phyloP scores from a whole-genome alignment of 2,797 vertebrate species.

The Bradypodion pumilum region DNA sequence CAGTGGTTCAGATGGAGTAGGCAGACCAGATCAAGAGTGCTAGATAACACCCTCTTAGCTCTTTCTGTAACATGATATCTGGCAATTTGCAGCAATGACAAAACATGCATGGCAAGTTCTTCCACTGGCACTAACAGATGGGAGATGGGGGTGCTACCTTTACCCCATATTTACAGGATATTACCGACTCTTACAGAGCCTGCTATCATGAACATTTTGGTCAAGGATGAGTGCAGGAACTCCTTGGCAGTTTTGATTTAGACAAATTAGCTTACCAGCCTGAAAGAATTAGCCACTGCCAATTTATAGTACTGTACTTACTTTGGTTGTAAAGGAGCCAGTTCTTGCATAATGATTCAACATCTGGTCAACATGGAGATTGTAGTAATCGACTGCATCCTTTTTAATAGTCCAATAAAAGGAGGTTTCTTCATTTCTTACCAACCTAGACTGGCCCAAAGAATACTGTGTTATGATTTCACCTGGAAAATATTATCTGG shows the following conservation, averaged over 20 bases:
- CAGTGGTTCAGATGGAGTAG: not conserved
- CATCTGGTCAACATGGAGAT: constrained; percentile 61
- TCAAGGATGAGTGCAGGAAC: too few relatives aligned
- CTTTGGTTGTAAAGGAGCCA: constrained; percentile 67
- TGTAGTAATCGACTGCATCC: constrained; percentile 49
- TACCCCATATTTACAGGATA: not conserved
- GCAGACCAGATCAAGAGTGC: not conserved
- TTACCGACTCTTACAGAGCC: too few relatives aligned
- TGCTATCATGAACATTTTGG: not conserved
- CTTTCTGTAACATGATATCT: not conserved
- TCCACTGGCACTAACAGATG: not conserved
- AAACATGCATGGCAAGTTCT: not conserved
- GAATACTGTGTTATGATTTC: constrained; percentile 21
- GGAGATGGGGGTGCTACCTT: too few relatives aligned
- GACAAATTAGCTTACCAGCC: not conserved
- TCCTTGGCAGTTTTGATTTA: not conserved
- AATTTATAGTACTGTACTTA: constrained; percentile 24
- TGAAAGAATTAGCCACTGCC: too few relatives aligned
- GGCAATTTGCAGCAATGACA: not conserved
- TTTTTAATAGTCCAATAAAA: constrained; percentile 69
- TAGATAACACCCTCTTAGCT: not conserved
- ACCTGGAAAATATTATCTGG: not conserved
- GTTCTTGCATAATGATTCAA: constrained; percentile 65
- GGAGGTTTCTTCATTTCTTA: constrained; percentile 56
- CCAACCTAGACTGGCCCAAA: constrained; percentile 65